phyloP scores from a whole-genome alignment of 2,888 invertebrate species.

The Helicoverpa assulta region DNA sequence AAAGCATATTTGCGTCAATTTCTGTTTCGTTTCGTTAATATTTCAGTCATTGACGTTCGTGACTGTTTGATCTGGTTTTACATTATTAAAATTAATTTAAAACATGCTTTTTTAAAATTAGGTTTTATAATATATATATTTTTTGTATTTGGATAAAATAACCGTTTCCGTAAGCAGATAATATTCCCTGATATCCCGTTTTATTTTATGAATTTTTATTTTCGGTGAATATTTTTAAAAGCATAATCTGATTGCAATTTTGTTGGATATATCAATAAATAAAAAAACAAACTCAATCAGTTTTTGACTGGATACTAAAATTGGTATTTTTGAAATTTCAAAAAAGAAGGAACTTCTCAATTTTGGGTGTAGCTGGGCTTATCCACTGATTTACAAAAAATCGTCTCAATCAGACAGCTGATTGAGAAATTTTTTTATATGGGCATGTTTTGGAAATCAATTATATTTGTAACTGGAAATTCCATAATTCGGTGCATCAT shows the following conservation, averaged over 20 bases:
- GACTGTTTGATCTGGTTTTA: background rate
- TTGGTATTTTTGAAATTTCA: background rate
- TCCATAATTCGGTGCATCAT: conserved; percentile 1
- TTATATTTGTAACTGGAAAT: background rate
- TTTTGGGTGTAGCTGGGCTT: too few relatives aligned
- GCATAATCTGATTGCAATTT: background rate
- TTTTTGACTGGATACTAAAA: background rate
- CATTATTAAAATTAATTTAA: background rate
- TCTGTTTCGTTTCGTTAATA: background rate
- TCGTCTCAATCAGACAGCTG: too few relatives aligned
- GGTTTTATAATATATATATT: background rate
- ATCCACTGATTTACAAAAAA: too few relatives aligned
- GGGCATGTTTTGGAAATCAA: too few relatives aligned
- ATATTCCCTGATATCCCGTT: too few relatives aligned
- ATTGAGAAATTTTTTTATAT: too few relatives aligned
- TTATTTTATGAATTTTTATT: too few relatives aligned
- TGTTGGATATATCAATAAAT: background rate
- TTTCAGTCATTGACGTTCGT: background rate
- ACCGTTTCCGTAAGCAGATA: background rate
- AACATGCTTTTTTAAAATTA: background rate
- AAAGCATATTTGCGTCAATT: background rate
- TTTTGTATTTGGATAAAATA: background rate
- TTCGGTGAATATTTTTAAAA: too few relatives aligned
- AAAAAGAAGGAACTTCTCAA: too few relatives aligned
- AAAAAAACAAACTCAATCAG: background rate